Base-by-base conservation (phyloP, 1,140 invertebrate genomes). In the Fopius arisanus region DNA sequence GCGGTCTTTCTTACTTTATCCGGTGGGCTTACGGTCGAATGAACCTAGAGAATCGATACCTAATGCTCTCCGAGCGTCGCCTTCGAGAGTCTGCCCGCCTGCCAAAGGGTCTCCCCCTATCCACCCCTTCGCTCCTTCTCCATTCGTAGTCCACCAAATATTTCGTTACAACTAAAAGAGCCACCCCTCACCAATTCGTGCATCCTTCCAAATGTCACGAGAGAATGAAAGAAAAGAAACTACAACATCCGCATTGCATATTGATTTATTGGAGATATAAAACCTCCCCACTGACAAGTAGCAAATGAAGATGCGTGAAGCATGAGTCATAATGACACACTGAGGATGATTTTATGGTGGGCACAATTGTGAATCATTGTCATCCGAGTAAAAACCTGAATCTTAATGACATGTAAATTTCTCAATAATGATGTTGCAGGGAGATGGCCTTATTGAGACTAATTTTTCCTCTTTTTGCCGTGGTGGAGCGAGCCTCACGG, bases 331-430 rank as follows among this genome's bases (percentile, higher is more conserved):
- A 40, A 48, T 29, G 37, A 31, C 19, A 59, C 54, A 59, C 26
- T 9, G 21, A 29, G 41, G 28, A 26, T 51, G 40, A 12, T 21
- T 29, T 21, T 54, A 33, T 48, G 48, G 28, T 14, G 26, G 14
- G 48, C 31, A 4, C 3, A 12, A 26, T n/a, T n/a, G n/a, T n/a
- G 51, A 21, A 54, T 69, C 12, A 29, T 70, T 37, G 21, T 26
- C 29, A 33, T 37, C 16, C 14, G 26, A 37, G 28, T 43, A 48
- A 63, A 62, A 70, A 62, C 3, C 16, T 16, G 29, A 23, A 48
- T 66, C 26, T 48, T 72, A 48, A 72, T 66, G 66, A n/a, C n/a
- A 72, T 72, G 70, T 65, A 54, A 67, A 73, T 73, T 73, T 54
- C 31, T 37, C 23, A 51, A 63, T 37, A 71, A 71, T 71, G 59